Evolutionary conservation across 2,113 vertebrate species (phyloP).

Genomic region (Bungarus multicinctus): DNA sequence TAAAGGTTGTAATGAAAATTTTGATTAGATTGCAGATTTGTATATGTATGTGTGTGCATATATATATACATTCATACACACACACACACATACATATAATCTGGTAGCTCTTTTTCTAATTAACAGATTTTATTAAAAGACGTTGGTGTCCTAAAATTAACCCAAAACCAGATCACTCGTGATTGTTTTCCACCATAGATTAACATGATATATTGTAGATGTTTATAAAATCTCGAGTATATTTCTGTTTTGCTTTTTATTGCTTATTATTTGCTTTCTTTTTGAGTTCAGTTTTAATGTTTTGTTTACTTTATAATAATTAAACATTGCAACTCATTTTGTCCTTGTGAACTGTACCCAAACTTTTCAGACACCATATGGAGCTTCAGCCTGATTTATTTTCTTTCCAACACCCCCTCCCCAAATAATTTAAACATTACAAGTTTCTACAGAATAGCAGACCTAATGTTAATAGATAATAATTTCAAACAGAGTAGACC

Average conservation of each 20-base stretch:
- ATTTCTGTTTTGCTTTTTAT: not conserved
- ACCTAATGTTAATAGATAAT: not conserved
- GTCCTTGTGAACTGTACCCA: not conserved
- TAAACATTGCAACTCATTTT: not conserved
- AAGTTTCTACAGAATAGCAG: not conserved
- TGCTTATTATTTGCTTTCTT: not conserved
- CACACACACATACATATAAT: not conserved
- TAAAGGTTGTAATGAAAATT: not conserved
- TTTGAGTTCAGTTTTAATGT: not conserved
- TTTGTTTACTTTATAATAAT: not conserved
- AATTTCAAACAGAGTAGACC: not conserved
- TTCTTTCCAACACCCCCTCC: not conserved
- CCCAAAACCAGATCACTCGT: not conserved
- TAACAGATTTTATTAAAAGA: not conserved
- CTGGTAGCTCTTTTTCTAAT: not conserved
- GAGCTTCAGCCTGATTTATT: not conserved
- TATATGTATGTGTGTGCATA: not conserved
- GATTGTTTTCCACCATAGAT: not conserved
- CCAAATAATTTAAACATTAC: not conserved
- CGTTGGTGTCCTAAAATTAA: not conserved
- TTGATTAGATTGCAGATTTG: not conserved
- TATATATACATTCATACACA: not conserved
- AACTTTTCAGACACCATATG: not conserved
- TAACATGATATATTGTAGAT: not conserved
- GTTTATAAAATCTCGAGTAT: not conserved